These are phyloP conservation scores for Gryllus longicercus DNA, from an alignment of 2,888 invertebrate genomes.

Conservation along the genomic window DNA sequence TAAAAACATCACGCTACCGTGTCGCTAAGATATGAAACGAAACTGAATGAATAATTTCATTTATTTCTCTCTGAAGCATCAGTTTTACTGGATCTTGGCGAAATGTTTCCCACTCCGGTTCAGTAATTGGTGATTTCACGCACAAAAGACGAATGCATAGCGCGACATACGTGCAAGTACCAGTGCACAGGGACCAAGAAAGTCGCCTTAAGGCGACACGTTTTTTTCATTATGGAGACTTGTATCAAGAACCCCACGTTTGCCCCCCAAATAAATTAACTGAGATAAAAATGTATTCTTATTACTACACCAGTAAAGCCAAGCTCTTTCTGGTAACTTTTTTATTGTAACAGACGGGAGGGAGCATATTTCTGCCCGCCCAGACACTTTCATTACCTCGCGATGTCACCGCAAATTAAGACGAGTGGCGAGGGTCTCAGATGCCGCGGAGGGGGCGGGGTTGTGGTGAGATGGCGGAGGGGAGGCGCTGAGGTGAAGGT, in stretches of 20 bases:
- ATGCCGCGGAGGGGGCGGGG: not conserved
- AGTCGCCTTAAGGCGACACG: not conserved
- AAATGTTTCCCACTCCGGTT: no score
- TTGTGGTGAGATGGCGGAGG: not conserved
- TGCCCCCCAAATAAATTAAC: constrained; percentile 6
- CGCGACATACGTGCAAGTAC: no score
- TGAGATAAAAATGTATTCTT: constrained; percentile 11
- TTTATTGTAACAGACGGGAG: constrained; percentile 10
- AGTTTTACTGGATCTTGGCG: no score
- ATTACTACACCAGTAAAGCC: constrained; percentile 10
- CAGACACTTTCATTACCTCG: constrained; percentile 30
- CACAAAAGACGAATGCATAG: no score
- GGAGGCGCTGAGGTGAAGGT: not conserved
- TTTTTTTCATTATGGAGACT: not conserved
- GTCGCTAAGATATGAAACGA: no score
- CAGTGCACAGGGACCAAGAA: not conserved
- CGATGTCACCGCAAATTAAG: constrained; percentile 31
- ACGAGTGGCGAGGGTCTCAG: constrained; percentile 28
- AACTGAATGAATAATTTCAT: no score
- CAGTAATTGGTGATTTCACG: no score
- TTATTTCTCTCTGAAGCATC: no score
- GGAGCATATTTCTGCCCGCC: not conserved
- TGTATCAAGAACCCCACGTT: not conserved
- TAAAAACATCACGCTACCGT: no score
- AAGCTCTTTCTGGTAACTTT: constrained; percentile 17